Base-by-base conservation (phyloP, 2,113 vertebrate species). In the Corythoichthys intestinalis region DNA sequence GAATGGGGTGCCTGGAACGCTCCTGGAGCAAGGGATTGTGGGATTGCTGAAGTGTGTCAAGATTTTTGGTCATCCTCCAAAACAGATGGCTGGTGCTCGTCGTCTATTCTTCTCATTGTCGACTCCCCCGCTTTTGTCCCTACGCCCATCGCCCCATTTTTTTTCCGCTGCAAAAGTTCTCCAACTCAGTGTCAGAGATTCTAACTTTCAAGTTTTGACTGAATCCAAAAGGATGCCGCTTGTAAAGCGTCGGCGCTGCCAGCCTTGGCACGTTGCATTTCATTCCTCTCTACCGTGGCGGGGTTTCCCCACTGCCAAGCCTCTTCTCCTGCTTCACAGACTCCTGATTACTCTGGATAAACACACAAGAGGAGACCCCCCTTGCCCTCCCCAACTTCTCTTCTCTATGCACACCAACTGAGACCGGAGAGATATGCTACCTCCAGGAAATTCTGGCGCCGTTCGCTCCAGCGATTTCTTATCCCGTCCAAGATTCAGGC, bases 31-130 rank as follows among this genome's bases (percentile, higher is more conserved):
- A 93, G 92, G 94, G 93, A 95, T 96, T 96, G 96, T 96, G 95
- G 96, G 96, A 99, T 94, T 95, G 94, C 95, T 96, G 93, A 96
- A 96, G 96, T 94, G 93, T 95, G 95, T 94, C 94, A 94, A 93
- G 85, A 91, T 87, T 90, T n/a, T 96, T 99, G 97, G 96, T 96
- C 93, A 91, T 95, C 91, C 95, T 98, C 97, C 97, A 98, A 94
- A 96, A 94, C 97, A 99, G 97, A 99, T 98, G 97, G 97, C 92
- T 83, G 14, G 87, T 2, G 89, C 83, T 89, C 76, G 85, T 87
- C 88, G 94, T 94, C 94, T 93, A 95, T 97, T 98, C 96, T 97
- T 94, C 94, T 93, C 95, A 98, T 98, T 98, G 95, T 98, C 94
- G 95, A 93, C 93, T 93, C 91, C 90, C 92, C 91, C 91, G 92